phyloP scores from a whole-genome alignment of 2,113 vertebrate species.

The Centropristis striata region DNA sequence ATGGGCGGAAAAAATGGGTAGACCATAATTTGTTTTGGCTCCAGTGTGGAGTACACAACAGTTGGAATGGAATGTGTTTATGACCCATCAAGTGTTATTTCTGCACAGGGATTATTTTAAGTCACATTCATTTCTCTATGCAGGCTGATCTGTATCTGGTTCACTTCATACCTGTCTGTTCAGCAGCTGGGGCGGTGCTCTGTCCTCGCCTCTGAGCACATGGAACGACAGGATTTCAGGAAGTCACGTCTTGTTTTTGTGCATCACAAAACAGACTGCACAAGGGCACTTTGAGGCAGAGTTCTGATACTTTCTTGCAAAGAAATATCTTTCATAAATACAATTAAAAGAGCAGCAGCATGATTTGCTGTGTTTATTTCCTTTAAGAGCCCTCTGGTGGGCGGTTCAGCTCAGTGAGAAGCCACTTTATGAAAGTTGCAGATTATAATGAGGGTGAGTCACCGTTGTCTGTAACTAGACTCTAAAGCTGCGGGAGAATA shows the following conservation, averaged over 20 bases:
- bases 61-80: background rate
- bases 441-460: constrained; percentile 60
- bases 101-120: background rate
- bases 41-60: too few species aligned
- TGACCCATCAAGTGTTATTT: constrained; percentile 3
- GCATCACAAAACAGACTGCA: background rate
- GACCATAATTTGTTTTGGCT: too few species aligned
- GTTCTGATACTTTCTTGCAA: background rate
- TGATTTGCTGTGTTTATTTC: background rate
- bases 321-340: background rate
- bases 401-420: constrained; percentile 33
- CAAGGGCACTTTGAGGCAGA: background rate
- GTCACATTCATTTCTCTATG: background rate
- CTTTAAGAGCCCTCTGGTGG: constrained; percentile 59
- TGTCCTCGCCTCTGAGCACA: background rate
- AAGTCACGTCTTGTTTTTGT: constrained; percentile 10
- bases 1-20: too few species aligned
- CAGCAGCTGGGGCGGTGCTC: background rate
- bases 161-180: constrained; percentile 30
- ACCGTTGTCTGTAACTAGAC: constrained; percentile 54
- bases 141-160: background rate
- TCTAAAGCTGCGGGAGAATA: constrained; percentile 46
- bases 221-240: constrained; percentile 52
- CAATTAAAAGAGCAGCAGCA: background rate
- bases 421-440: constrained; percentile 41